phyloP scores from a whole-genome alignment of 1,140 invertebrate genomes.

The Potamilus streckersoni region DNA sequence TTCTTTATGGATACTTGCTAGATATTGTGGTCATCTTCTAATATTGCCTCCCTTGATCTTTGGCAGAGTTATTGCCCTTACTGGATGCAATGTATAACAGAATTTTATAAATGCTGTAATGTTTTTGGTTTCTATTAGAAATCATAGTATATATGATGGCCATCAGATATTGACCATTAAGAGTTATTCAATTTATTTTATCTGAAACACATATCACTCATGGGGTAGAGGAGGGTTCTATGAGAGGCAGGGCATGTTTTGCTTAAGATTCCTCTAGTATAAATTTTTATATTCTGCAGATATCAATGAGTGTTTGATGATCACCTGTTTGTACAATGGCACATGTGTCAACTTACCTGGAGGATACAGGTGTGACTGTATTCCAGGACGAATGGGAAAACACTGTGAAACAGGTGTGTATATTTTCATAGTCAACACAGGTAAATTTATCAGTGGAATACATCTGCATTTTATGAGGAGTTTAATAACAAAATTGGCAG shows the following conservation, averaged over 20 bases:
- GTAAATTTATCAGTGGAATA: too few species aligned
- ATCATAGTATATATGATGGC: too few species aligned
- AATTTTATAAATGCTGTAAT: too few species aligned
- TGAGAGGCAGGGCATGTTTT: constrained; percentile 23
- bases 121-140: too few species aligned
- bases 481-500: too few species aligned
- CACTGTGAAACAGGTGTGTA: constrained; percentile 67
- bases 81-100: too few species aligned
- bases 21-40: too few species aligned
- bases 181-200: too few species aligned
- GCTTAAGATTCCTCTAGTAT: not conserved
- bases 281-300: constrained; percentile 52
- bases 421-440: not conserved
- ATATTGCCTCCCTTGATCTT: not conserved
- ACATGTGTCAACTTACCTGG: constrained; percentile 74
- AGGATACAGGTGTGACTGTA: constrained; percentile 39
- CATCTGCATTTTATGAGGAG: too few species aligned
- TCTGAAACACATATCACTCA: not conserved
- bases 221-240: constrained; percentile 26
- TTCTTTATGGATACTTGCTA: not conserved
- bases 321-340: constrained; percentile 85
- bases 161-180: too few species aligned
- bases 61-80: too few species aligned
- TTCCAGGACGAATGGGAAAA: constrained; percentile 46
- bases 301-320: constrained; percentile 83